Percentiles rank a stretch among this genome's conserved stretches.
Conservation (phyloP, 1,140 invertebrate genomes). For the Hyles euphorbiae region DNA sequence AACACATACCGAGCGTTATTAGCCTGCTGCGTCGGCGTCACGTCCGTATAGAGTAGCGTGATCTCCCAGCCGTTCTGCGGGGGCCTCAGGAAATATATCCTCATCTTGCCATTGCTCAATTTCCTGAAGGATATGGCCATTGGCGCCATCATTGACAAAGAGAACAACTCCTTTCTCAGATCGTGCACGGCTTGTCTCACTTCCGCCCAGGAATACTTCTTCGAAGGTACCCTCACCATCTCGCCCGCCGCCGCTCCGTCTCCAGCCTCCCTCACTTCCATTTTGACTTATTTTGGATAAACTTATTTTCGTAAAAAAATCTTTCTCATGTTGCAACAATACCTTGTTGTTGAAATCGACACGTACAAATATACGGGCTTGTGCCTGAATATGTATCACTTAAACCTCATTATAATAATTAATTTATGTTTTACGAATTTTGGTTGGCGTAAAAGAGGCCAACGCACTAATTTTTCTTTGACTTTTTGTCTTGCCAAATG, state of each 20-base stretch:
- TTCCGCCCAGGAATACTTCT: slow-evolving; percentile 85
- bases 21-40: slow-evolving; percentile 72
- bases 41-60: slow-evolving; percentile 90
- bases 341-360: slow-evolving; percentile 4
- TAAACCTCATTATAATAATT: slow-evolving; percentile 40
- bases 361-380: background rate
- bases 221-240: slow-evolving; percentile 42
- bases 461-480: slow-evolving; percentile 56
- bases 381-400: slow-evolving; percentile 28
- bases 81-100: slow-evolving; percentile 93
- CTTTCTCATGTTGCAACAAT: slow-evolving; percentile 47
- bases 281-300: slow-evolving; percentile 40
- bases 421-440: slow-evolving; percentile 4
- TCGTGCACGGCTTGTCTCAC: slow-evolving; percentile 88
- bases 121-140: slow-evolving; percentile 87
- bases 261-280: slow-evolving; percentile 65
- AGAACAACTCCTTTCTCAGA: slow-evolving; percentile 85
- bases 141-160: slow-evolving; percentile 85
- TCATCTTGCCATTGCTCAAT: slow-evolving; percentile 83
- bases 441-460: slow-evolving; percentile 3
- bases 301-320: slow-evolving; percentile 37
- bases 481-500: slow-evolving; percentile 50
- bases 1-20: slow-evolving; percentile 46
- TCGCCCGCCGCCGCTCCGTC: slow-evolving; percentile 58
- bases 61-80: slow-evolving; percentile 91